phyloP scores from a whole-genome alignment of 1,140 invertebrate species.

The Eumeta japonica region DNA sequence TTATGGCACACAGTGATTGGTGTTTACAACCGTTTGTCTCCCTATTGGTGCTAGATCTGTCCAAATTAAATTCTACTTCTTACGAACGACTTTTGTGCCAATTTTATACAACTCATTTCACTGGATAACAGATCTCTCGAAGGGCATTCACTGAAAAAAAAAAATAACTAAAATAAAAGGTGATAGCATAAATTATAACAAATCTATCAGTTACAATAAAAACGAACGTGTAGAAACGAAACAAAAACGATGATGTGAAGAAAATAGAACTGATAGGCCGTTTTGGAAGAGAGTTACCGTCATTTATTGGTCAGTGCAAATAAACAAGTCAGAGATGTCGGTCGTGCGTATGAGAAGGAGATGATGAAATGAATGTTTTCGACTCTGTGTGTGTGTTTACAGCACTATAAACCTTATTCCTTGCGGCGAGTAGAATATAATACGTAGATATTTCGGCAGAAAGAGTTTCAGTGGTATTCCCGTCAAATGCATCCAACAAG shows the following conservation, averaged over 20 bases:
- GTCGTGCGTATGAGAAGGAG: constrained; percentile 32
- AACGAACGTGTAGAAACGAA: constrained; percentile 9
- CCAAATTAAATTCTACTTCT: constrained; percentile 38
- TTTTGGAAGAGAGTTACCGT: constrained; percentile 56
- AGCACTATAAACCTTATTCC: no score
- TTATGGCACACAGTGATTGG: constrained; percentile 32
- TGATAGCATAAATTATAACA: background rate
- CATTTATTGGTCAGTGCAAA: constrained; percentile 39
- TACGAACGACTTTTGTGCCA: constrained; percentile 23
- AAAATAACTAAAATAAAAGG: constrained; percentile 10
- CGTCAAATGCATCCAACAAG: no score
- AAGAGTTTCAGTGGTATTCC: no score
- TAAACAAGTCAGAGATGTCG: constrained; percentile 47
- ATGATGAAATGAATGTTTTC: no score
- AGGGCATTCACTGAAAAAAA: constrained; percentile 46
- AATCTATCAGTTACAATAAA: background rate
- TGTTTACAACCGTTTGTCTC: constrained; percentile 32
- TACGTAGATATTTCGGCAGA: no score
- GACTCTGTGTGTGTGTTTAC: no score
- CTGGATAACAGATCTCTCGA: constrained; percentile 55
- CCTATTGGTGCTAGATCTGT: constrained; percentile 32
- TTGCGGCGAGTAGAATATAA: no score
- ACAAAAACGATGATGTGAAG: constrained; percentile 33
- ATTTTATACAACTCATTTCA: constrained; percentile 32
- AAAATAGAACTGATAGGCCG: constrained; percentile 50